Conservation (phyloP, 2,113 vertebrate genomes). For the Gymnobelideus leadbeateri region DNA sequence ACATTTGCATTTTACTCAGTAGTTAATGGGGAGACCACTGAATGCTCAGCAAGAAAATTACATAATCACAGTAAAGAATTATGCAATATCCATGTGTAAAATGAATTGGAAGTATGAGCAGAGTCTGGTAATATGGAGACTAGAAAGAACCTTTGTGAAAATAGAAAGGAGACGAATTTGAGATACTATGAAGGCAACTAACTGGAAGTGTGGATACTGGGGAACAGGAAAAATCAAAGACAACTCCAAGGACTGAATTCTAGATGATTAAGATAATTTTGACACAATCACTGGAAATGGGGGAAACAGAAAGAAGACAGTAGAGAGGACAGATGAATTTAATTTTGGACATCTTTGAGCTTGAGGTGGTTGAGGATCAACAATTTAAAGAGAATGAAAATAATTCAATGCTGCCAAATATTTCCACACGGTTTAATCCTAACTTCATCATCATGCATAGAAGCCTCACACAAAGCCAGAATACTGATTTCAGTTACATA, state of each 20-base stretch:
- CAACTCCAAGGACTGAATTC: constrained; percentile 2
- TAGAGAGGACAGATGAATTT: constrained; percentile 29
- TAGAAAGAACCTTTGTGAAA: neutral
- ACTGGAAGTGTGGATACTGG: neutral
- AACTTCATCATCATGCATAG: constrained; percentile 49
- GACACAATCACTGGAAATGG: constrained; percentile 50
- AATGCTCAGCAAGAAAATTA: neutral
- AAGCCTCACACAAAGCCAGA: constrained; percentile 45
- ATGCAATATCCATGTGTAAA: neutral
- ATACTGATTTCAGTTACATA: constrained; percentile 7
- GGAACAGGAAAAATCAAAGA: constrained; percentile 34
- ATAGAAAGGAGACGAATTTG: constrained; percentile 33
- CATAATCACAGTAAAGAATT: neutral
- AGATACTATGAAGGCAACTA: constrained; percentile 11
- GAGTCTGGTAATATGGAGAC: neutral
- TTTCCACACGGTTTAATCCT: constrained; percentile 43
- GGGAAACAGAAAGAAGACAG: constrained; percentile 12
- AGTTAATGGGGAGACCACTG: neutral
- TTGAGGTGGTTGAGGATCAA: constrained; percentile 17
- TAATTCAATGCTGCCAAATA: constrained; percentile 51
- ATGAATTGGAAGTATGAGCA: neutral
- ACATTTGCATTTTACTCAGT: neutral
- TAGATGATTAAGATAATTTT: constrained; percentile 48
- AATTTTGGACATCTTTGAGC: constrained; percentile 38
- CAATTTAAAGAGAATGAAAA: constrained; percentile 48